Conservation (phyloP, 2,113 vertebrate genomes). For the Aramus guarauna region DNA sequence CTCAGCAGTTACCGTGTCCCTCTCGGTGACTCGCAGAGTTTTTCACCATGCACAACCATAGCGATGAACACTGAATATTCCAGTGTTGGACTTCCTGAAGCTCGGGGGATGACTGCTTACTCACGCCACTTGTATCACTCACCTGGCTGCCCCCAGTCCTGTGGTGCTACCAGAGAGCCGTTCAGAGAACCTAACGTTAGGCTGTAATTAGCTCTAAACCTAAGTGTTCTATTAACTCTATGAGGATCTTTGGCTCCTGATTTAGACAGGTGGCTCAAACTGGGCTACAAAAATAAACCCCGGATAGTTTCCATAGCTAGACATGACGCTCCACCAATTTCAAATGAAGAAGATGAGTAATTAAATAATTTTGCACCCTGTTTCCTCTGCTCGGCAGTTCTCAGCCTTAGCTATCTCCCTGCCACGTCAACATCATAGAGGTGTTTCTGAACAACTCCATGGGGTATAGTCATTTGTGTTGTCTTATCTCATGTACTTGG, state of each 20-base stretch:
- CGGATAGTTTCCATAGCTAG: neutral
- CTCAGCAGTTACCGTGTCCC: neutral
- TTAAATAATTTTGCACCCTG: neutral
- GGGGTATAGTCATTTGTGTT: neutral
- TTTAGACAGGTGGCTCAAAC: constrained; percentile 14
- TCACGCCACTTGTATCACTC: neutral
- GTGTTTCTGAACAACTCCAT: neutral
- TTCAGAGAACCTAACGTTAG: neutral
- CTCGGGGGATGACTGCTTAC: neutral
- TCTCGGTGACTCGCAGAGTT: neutral
- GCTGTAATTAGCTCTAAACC: constrained; percentile 12
- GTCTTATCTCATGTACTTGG: neutral
- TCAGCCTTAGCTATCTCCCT: neutral
- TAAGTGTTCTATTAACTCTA: neutral
- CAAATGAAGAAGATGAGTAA: neutral
- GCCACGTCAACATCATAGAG: neutral
- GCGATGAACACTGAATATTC: neutral
- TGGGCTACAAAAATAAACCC: neutral
- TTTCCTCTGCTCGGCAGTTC: neutral
- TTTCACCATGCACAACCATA: neutral
- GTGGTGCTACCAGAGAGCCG: neutral
- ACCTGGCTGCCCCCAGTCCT: neutral
- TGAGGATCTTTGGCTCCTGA: neutral
- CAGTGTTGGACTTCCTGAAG: neutral
- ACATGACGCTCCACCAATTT: neutral